Evolutionary conservation across 2,797 vertebrate species (phyloP).

Genomic region (Carapus acus): DNA sequence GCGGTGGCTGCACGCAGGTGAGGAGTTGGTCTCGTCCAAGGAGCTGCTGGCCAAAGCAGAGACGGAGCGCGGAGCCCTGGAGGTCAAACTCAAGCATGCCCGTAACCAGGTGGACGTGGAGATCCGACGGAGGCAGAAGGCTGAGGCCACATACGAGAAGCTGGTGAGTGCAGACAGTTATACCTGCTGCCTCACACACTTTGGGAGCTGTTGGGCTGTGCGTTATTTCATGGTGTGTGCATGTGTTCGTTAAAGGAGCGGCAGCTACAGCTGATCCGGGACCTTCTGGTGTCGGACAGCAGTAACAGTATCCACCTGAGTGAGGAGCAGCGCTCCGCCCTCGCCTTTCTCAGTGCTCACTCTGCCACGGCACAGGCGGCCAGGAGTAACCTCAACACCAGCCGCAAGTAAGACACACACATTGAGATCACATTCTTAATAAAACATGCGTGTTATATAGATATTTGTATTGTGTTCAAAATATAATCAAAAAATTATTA

Average conservation of each 20-base stretch:
- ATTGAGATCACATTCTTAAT: too few relatives aligned
- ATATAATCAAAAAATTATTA: too few relatives aligned
- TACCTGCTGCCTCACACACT: too few relatives aligned
- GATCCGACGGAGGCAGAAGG: slow-evolving; percentile 86
- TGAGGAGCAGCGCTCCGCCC: slow-evolving; percentile 87
- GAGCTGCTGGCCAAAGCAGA: slow-evolving; percentile 84
- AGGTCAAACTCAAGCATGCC: slow-evolving; percentile 91
- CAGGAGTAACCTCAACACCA: slow-evolving; percentile 69
- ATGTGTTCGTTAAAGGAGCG: slow-evolving; percentile 72
- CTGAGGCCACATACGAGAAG: slow-evolving; percentile 85
- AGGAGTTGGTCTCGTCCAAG: slow-evolving; percentile 77
- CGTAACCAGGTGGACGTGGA: slow-evolving; percentile 95
- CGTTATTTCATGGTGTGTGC: slow-evolving; percentile 4
- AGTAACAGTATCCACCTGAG: slow-evolving; percentile 85
- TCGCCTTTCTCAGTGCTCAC: slow-evolving; percentile 87
- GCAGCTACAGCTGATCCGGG: slow-evolving; percentile 88
- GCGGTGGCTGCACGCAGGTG: slow-evolving; percentile 76
- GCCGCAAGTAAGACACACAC: slow-evolving; percentile 74
- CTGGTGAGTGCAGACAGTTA: slow-evolving; percentile 68
- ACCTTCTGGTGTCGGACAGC: slow-evolving; percentile 85
- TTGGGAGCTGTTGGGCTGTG: not conserved
- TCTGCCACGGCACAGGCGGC: slow-evolving; percentile 68
- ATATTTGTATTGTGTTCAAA: too few relatives aligned
- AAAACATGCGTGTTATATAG: too few relatives aligned
- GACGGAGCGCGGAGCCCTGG: slow-evolving; percentile 81